Evolutionary conservation across 2,113 vertebrate genomes (phyloP).

Genomic region (Piaya cayana): DNA sequence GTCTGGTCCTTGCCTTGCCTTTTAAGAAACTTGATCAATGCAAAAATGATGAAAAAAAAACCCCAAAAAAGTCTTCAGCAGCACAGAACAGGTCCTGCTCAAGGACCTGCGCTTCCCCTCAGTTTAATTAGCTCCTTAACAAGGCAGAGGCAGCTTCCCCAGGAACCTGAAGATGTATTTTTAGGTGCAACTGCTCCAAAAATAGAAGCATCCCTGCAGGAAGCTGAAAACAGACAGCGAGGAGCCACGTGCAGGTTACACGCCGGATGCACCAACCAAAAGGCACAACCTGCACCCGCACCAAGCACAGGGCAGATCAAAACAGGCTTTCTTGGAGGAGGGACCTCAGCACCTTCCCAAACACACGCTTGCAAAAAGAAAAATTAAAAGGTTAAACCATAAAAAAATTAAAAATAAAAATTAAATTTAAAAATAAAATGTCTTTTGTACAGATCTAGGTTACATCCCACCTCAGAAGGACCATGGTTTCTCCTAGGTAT

Average conservation of each 20-base stretch:
- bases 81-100: background rate
- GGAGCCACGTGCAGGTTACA: background rate
- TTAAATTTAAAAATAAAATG: too few species aligned
- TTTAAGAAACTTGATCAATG: rapidly evolving
- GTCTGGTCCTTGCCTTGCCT: rapidly evolving
- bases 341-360: background rate
- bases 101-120: background rate
- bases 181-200: conserved; percentile 14
- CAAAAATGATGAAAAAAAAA: background rate
- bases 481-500: background rate
- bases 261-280: rapidly evolving
- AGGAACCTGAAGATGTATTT: conserved; percentile 24
- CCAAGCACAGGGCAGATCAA: background rate
- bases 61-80: background rate
- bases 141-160: conserved; percentile 6
- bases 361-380: rapidly evolving
- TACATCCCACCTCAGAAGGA: too few species aligned
- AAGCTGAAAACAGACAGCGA: background rate
- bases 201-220: background rate
- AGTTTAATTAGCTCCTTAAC: conserved; percentile 24
- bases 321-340: background rate
- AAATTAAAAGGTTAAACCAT: background rate
- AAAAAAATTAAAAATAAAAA: too few species aligned
- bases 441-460: rapidly evolving
- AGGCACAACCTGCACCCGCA: background rate